Percentiles rank a stretch among this genome's conserved stretches.
Evolutionary conservation across 2,113 vertebrate species (phyloP).

Genomic region (Tylochromis polylepis): DNA sequence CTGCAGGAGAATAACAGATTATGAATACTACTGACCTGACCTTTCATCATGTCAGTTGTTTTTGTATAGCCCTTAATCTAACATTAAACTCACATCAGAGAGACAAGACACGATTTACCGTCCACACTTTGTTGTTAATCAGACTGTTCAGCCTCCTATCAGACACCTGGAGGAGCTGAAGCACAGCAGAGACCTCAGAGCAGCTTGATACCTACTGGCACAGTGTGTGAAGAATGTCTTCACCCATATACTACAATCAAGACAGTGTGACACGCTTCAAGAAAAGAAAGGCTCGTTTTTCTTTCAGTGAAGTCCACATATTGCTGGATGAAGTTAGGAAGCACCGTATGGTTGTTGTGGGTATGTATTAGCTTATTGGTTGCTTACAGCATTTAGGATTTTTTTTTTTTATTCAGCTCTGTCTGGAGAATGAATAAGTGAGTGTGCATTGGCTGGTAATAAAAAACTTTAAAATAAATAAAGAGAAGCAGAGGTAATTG

Average conservation of each 20-base stretch:
- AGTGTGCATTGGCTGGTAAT: not conserved
- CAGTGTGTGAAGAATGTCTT: conserved; percentile 66
- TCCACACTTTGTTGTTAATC: not conserved
- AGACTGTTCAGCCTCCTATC: not conserved
- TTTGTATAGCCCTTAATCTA: not conserved
- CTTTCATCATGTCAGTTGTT: not conserved
- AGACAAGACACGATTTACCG: not conserved
- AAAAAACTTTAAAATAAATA: not conserved
- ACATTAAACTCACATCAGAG: not conserved
- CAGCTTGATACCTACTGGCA: not conserved
- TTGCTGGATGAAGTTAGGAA: conserved; percentile 77
- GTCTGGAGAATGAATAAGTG: not conserved
- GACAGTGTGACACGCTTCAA: conserved; percentile 67
- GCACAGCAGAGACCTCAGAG: not conserved
- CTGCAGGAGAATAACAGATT: not conserved
- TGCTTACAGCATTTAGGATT: not conserved
- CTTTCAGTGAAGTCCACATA: conserved; percentile 77
- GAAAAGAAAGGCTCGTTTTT: conserved; percentile 78
- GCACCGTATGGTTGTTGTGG: conserved; percentile 71
- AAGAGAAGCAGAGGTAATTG: not conserved
- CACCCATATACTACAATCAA: conserved; percentile 47
- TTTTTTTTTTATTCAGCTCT: not conserved
- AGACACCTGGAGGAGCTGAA: not conserved
- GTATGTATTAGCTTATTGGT: conserved; percentile 43
- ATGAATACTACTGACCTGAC: not conserved